Percentiles rank a stretch among this genome's conserved stretches.
Evolutionary conservation across 1,140 invertebrate species (phyloP).

Genomic region (Ips nitidus): DNA sequence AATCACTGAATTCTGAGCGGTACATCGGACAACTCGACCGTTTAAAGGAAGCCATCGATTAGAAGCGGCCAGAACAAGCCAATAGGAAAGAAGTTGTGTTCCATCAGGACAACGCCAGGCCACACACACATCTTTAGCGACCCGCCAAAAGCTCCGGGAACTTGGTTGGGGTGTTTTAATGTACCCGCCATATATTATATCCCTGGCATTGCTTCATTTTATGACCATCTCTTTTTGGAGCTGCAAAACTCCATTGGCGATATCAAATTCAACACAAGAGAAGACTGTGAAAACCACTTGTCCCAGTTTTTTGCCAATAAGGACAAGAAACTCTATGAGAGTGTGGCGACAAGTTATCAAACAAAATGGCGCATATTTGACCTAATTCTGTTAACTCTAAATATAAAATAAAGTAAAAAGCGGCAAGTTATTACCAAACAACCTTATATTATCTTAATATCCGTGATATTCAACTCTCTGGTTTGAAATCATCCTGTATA

Average conservation of each 20-base stretch:
- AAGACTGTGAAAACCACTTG: not conserved
- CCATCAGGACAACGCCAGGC: slow-evolving; percentile 4
- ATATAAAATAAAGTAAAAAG: not conserved
- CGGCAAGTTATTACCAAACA: no score
- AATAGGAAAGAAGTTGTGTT: not conserved
- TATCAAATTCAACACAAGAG: not conserved
- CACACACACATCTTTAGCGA: slow-evolving; percentile 2
- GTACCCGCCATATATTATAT: not conserved
- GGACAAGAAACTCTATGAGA: not conserved
- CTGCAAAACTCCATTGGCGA: not conserved
- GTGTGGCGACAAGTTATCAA: not conserved
- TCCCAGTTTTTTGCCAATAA: not conserved
- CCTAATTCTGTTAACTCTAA: not conserved
- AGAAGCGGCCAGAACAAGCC: not conserved
- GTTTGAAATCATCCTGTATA: no score
- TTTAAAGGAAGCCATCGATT: not conserved
- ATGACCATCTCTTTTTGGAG: not conserved
- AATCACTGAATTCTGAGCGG: not conserved
- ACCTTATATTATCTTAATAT: no score
- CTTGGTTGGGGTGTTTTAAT: not conserved
- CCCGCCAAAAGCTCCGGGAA: not conserved
- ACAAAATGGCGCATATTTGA: slow-evolving; percentile 6
- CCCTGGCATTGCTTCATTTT: not conserved
- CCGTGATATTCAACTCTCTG: no score
- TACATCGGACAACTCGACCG: not conserved